Conservation (phyloP, 1,140 invertebrate species). For the Triops longicaudatus region DNA sequence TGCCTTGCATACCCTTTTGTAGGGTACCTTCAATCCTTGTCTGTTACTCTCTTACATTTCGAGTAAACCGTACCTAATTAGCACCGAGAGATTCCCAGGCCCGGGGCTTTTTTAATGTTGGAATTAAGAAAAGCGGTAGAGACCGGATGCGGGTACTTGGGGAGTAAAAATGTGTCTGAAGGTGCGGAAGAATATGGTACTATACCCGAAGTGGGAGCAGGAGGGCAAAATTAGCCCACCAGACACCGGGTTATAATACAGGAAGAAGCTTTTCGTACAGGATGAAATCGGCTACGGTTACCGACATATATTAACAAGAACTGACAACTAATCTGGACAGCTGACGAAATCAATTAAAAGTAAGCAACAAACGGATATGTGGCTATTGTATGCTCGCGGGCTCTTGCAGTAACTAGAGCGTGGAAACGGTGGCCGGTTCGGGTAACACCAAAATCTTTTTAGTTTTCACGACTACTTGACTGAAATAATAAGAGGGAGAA, state of each 20-base stretch:
- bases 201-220: neutral
- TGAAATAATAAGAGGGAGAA: neutral
- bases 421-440: neutral
- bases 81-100: neutral
- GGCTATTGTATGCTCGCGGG: neutral
- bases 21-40: neutral
- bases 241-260: neutral
- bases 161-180: neutral
- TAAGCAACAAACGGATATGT: neutral
- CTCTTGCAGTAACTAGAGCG: neutral
- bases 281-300: neutral
- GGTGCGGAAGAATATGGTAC: neutral
- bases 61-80: neutral
- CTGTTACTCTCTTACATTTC: neutral
- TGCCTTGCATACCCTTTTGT: neutral
- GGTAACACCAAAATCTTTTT: neutral
- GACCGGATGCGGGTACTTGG: constrained; percentile 3
- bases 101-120: neutral
- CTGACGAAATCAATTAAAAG: neutral
- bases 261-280: neutral
- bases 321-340: neutral
- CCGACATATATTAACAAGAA: neutral
- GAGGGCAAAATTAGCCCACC: neutral
- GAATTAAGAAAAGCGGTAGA: neutral
- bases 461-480: neutral